These are phyloP conservation scores for Scytalopus superciliaris DNA, from an alignment of 2,113 vertebrate species.

Conservation along the genomic window DNA sequence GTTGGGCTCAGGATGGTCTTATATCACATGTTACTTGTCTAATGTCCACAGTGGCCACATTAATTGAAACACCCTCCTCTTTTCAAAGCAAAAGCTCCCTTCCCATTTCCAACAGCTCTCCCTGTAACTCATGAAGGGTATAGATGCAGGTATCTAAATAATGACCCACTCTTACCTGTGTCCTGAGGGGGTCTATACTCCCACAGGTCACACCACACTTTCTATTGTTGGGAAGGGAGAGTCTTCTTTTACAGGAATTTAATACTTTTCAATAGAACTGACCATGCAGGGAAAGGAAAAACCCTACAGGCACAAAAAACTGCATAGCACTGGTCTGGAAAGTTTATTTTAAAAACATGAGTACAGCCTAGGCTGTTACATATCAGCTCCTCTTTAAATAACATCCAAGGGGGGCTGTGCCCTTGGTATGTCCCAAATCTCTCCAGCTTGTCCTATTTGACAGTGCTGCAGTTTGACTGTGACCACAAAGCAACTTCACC, in stretches of 20 bases:
- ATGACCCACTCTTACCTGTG: not conserved
- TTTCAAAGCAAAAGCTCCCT: not conserved
- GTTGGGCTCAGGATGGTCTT: not conserved
- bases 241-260: conserved; percentile 16
- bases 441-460: not conserved
- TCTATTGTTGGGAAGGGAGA: not conserved
- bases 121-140: not conserved
- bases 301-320: not conserved
- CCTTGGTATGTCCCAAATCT: not conserved
- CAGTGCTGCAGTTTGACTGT: not conserved
- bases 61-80: not conserved
- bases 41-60: fast-evolving
- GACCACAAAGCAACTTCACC: not conserved
- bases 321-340: not conserved
- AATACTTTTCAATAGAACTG: conserved; percentile 32
- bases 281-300: not conserved
- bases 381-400: conserved; percentile 13
- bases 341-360: conserved; percentile 37
- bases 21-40: not conserved
- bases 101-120: not conserved
- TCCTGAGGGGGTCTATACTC: not conserved
- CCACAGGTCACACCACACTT: fast-evolving
- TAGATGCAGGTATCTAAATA: not conserved
- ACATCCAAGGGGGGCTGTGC: not conserved
- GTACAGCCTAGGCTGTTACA: not conserved